Percentiles rank a stretch among this genome's conserved stretches.
Evolutionary conservation across 2,113 vertebrate genomes (phyloP).

Genomic region (Pluvialis apricaria): DNA sequence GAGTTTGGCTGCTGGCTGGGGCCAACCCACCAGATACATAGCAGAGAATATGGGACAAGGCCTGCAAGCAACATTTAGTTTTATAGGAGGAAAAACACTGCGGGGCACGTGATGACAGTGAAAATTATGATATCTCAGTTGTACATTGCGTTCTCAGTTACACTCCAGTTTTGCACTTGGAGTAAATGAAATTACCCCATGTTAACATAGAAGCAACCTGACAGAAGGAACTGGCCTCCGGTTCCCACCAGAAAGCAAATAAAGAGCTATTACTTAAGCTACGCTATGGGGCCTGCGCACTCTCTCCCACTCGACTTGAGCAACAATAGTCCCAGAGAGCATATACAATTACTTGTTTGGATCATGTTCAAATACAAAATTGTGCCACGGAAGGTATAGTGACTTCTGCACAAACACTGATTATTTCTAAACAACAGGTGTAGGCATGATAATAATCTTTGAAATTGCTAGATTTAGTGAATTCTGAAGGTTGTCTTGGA

Average conservation of each 20-base stretch:
- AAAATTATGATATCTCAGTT: neutral
- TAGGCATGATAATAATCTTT: neutral
- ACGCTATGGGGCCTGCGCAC: neutral
- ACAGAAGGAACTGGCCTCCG: neutral
- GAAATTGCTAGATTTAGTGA: neutral
- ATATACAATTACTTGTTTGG: neutral
- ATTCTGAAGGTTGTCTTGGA: neutral
- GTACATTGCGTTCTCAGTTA: fast-evolving
- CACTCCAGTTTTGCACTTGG: neutral
- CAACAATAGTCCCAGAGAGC: neutral
- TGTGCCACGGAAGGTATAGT: neutral
- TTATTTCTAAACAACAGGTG: neutral
- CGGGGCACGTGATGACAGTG: neutral
- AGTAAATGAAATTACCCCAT: neutral
- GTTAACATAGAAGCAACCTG: neutral
- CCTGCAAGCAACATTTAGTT: neutral
- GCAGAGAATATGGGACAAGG: neutral
- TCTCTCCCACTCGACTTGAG: neutral
- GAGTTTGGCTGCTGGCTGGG: neutral
- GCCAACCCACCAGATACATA: neutral
- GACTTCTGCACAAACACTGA: neutral
- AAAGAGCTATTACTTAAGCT: neutral
- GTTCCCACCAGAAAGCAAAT: neutral
- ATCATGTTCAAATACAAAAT: neutral
- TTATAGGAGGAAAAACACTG: neutral